A percentile compares a stretch with the other conserved stretches of the same genome.
Evolutionary conservation across 2,113 vertebrate species (phyloP).

Genomic region (Myanophis thanlyinensis): DNA sequence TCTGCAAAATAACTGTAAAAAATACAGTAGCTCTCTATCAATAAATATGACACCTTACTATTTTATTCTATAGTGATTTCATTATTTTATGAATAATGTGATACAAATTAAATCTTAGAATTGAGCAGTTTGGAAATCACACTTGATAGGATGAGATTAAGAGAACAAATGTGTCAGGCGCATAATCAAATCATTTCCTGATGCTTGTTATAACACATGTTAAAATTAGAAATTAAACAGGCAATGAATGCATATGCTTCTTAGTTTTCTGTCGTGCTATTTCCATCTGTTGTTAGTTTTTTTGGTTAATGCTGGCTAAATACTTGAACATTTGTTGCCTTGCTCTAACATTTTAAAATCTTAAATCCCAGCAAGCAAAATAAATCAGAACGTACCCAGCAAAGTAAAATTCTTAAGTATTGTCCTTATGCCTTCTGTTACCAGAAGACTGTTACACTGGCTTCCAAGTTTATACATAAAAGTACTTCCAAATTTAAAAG

Average conservation of each 20-base stretch:
- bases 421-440: neutral
- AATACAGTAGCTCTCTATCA: slow-evolving; percentile 7
- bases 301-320: neutral
- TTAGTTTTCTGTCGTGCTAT: neutral
- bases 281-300: slow-evolving; percentile 3
- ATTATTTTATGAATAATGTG: neutral
- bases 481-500: neutral
- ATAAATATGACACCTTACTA: neutral
- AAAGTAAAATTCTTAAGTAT: neutral
- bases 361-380: slow-evolving; percentile 5
- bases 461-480: neutral
- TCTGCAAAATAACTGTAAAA: neutral
- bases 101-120: neutral
- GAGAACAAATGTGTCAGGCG: neutral
- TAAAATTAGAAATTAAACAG: neutral
- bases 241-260: rapidly evolving
- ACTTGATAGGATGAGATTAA: neutral
- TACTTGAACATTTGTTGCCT: neutral
- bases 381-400: slow-evolving; percentile 21
- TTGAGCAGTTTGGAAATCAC: neutral
- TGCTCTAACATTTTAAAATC: neutral
- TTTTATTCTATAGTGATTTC: slow-evolving; percentile 19
- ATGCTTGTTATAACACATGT: neutral
- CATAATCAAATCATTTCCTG: slow-evolving; percentile 7
- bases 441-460: neutral